Conservation (phyloP, 1,140 invertebrate species). For the Eufriesea mexicana region DNA sequence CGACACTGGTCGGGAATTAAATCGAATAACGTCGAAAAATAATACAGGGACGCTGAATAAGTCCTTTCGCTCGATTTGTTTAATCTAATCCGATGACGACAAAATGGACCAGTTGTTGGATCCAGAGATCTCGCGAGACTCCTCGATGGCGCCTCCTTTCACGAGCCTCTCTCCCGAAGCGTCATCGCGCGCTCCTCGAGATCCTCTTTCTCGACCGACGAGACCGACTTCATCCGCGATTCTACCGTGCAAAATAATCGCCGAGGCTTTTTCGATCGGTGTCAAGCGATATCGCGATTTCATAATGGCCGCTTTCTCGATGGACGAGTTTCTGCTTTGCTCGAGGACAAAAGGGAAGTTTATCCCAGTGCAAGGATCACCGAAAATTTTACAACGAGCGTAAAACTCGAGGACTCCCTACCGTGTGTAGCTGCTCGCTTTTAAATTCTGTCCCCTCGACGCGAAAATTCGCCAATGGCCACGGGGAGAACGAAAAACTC, state of each 20-base stretch:
- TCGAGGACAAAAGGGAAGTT: background rate
- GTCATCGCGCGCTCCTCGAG: background rate
- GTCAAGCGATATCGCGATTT: too few species aligned
- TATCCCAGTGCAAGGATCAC: background rate
- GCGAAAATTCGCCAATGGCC: background rate
- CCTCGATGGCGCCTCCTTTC: background rate
- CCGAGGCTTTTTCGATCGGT: background rate
- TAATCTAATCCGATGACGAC: slow-evolving; percentile 43
- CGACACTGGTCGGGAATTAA: background rate
- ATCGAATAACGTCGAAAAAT: too few species aligned
- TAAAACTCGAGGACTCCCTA: too few species aligned
- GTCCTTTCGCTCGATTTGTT: slow-evolving; percentile 62
- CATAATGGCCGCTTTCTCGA: too few species aligned
- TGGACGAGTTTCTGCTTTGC: too few species aligned
- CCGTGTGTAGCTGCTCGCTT: too few species aligned
- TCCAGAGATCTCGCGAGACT: slow-evolving; percentile 17
- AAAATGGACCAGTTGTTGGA: slow-evolving; percentile 52
- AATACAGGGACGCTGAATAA: slow-evolving; percentile 16
- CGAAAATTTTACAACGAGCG: slow-evolving; percentile 11
- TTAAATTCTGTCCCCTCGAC: too few species aligned
- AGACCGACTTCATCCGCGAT: background rate
- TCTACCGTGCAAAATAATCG: background rate
- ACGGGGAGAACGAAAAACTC: slow-evolving; percentile 2
- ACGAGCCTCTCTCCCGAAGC: background rate
- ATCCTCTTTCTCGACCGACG: background rate